These are phyloP conservation scores for Tor tambroides DNA, from an alignment of 2,113 vertebrate species.

Conservation along the genomic window DNA sequence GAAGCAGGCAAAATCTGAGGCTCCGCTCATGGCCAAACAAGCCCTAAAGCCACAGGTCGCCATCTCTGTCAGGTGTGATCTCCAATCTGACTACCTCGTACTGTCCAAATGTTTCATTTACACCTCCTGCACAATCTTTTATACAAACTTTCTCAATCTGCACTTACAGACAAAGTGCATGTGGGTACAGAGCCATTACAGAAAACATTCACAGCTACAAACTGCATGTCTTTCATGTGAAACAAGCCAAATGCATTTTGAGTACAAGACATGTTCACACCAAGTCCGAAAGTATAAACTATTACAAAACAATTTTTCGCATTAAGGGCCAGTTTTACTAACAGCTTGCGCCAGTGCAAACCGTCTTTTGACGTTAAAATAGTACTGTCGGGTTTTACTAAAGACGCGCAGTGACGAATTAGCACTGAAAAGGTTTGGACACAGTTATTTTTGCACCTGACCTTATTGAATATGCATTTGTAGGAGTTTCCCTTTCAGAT, in stretches of 20 bases:
- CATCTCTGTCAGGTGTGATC: constrained; percentile 68
- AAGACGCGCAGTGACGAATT: too few species aligned
- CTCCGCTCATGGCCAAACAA: constrained; percentile 75
- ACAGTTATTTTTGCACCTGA: too few species aligned
- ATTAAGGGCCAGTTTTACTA: too few species aligned
- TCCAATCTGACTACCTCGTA: background rate
- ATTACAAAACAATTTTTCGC: too few species aligned
- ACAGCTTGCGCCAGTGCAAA: too few species aligned
- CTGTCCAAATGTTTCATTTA: background rate
- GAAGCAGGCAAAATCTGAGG: constrained; percentile 73
- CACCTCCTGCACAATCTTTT: background rate
- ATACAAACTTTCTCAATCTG: background rate
- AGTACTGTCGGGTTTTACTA: too few species aligned
- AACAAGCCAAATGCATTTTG: background rate
- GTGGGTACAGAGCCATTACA: background rate
- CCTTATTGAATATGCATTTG: too few species aligned
- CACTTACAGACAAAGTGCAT: constrained; percentile 23
- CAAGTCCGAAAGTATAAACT: background rate
- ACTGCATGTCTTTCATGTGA: background rate
- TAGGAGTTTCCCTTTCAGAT: too few species aligned
- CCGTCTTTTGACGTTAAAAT: too few species aligned
- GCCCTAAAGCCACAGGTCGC: constrained; percentile 85
- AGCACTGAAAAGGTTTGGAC: too few species aligned
- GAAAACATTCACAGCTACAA: constrained; percentile 23
- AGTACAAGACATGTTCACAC: background rate